Conservation (phyloP, 2,797 vertebrate species). For the Masticophis lateralis region DNA sequence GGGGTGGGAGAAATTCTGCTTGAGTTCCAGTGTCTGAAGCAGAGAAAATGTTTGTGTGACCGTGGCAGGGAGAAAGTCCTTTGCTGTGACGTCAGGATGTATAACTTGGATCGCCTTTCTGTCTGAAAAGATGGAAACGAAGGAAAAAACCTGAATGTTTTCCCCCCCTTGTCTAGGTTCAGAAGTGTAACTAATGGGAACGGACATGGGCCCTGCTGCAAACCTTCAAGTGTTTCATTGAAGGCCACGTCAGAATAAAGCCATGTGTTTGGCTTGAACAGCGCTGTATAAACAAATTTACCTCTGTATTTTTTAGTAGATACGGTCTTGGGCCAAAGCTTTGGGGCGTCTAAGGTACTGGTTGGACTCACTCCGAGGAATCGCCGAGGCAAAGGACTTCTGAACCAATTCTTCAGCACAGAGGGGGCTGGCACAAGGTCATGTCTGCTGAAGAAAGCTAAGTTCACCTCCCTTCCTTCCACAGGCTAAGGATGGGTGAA, state of each 20-base stretch:
- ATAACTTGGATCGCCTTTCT: background rate
- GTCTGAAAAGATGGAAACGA: background rate
- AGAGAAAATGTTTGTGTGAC: conserved; percentile 20
- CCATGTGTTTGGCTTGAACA: background rate
- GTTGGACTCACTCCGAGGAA: background rate
- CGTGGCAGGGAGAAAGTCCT: background rate
- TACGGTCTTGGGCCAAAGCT: background rate
- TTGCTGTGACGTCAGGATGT: background rate
- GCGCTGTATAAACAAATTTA: background rate
- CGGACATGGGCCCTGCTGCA: background rate
- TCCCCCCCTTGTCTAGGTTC: background rate
- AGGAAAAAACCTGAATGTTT: background rate
- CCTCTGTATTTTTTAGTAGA: background rate
- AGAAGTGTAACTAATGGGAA: background rate
- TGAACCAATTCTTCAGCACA: background rate
- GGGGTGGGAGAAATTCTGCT: conserved; percentile 29
- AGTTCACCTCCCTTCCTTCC: background rate
- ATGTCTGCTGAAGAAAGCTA: background rate
- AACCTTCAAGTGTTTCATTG: background rate
- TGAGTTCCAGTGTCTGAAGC: conserved; percentile 34
- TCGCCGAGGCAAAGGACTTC: background rate
- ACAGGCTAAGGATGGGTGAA: background rate
- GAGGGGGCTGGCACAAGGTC: background rate
- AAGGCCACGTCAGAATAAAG: background rate
- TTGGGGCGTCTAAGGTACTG: background rate